These are phyloP conservation scores for Papilio polyxenes DNA, from an alignment of 1,140 invertebrate genomes.

Conservation along the genomic window DNA sequence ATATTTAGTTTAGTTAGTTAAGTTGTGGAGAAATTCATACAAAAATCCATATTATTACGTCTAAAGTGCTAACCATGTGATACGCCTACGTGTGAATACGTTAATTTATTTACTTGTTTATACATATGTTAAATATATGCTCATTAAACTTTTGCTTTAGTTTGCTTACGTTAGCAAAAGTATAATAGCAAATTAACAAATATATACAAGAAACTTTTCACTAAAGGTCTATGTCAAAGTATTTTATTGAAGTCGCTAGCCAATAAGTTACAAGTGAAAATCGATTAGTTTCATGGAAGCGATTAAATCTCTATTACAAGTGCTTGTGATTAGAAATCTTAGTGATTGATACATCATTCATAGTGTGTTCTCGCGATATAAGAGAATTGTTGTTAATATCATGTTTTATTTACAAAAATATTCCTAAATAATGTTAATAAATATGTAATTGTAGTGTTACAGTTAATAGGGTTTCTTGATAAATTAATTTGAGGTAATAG, in stretches of 20 bases:
- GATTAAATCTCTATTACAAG: constrained; percentile 21
- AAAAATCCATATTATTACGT: neutral
- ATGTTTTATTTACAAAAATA: neutral
- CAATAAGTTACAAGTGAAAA: neutral
- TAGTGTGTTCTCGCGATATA: neutral
- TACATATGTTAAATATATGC: neutral
- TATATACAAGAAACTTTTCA: too few relatives aligned
- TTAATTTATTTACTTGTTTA: neutral
- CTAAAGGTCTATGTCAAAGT: neutral
- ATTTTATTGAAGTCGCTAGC: neutral
- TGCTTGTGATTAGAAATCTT: constrained; percentile 23
- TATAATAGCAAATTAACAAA: too few relatives aligned
- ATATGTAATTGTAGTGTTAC: too few relatives aligned
- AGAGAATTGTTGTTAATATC: neutral
- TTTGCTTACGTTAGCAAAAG: too few relatives aligned
- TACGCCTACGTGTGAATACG: neutral
- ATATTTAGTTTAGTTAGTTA: too few relatives aligned
- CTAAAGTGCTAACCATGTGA: neutral
- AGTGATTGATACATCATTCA: constrained; percentile 11
- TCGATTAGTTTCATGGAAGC: constrained; percentile 29
- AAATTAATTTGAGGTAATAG: too few relatives aligned
- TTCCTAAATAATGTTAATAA: too few relatives aligned
- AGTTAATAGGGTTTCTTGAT: neutral
- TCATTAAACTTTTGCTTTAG: neutral
- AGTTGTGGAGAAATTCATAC: too few relatives aligned